Base-by-base conservation (phyloP, 1,140 invertebrate genomes). In the Panonychus citri region DNA sequence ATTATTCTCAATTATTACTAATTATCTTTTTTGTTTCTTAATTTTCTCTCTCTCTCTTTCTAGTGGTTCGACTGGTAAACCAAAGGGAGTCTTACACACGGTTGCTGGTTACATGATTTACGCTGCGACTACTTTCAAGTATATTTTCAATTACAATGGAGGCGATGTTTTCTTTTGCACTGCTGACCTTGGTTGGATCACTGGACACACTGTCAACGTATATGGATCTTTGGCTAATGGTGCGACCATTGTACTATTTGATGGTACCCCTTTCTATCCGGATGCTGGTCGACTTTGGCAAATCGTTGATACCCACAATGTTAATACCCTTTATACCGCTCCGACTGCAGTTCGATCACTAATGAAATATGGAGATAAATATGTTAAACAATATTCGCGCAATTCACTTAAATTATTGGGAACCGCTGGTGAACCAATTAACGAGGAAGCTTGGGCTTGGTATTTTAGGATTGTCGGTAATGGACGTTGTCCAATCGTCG, bases 111-210 rank as follows among this genome's bases (percentile, higher is more conserved):
- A 95, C 69, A 77, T 97, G 70, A 64, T 93, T 13, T 95, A 94
- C 66, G 81, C 83, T 4, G 79, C 83, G 0, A 82, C 83, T 1
- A 89, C 86, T 0, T 89, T 89, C 66, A 87, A 87, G 70, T 90
- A 90, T 59, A 85, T 88, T 3, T 98, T 97, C 68, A 89, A 97
- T 68, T 89, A 91, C 68, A 81, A 85, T 62, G 79, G 81, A 0
- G 77, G 77, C 39, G 93, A 97, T 68, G 74, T 95, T 51, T 96
- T 85, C 70, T 97, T 87, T 83, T 96, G 93, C 65, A 96, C 91
- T n/a, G 93, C 93, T n/a, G 93, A 98, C 68, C 81, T 96, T 55
- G 91, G 91, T 52, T 97, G 91, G 91, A 95, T 97, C 64, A 96
- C 89, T 50, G 89, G 90, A 15, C 91, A 97, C 68, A 88, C 85